Conservation (phyloP, 2,113 vertebrate genomes). For the Ascaphus truei region DNA sequence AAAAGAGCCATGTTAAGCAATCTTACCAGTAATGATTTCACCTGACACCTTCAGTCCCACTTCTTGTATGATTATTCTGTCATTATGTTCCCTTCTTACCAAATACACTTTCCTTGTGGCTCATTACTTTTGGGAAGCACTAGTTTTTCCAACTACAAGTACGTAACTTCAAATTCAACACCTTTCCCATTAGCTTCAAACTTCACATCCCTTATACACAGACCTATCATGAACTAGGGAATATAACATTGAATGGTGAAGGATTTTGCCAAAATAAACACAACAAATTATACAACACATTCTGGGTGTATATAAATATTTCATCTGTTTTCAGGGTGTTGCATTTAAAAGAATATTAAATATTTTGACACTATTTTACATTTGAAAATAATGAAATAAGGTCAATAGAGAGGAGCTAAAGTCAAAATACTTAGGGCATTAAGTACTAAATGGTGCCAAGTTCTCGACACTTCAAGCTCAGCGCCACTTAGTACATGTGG, state of each 20-base stretch:
- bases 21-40: background rate
- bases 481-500: too few relatives aligned
- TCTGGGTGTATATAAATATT: too few relatives aligned
- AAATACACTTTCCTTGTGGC: background rate
- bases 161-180: conserved; percentile 16
- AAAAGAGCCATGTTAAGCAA: conserved; percentile 52
- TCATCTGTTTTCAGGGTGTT: too few relatives aligned
- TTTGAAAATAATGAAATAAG: too few relatives aligned
- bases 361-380: too few relatives aligned
- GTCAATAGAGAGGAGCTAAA: too few relatives aligned
- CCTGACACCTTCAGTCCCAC: background rate
- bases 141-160: too few relatives aligned
- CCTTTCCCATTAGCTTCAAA: background rate
- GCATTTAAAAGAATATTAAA: background rate
- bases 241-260: background rate
- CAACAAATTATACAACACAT: background rate
- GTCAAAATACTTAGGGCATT: too few relatives aligned
- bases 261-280: background rate
- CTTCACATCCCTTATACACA: background rate
- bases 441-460: too few relatives aligned
- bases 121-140: too few relatives aligned
- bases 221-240: background rate
- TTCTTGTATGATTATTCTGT: background rate
- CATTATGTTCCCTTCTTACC: background rate
- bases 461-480: too few relatives aligned